Base-by-base conservation (phyloP, 2,113 vertebrate genomes). In the Sialia sialis region DNA sequence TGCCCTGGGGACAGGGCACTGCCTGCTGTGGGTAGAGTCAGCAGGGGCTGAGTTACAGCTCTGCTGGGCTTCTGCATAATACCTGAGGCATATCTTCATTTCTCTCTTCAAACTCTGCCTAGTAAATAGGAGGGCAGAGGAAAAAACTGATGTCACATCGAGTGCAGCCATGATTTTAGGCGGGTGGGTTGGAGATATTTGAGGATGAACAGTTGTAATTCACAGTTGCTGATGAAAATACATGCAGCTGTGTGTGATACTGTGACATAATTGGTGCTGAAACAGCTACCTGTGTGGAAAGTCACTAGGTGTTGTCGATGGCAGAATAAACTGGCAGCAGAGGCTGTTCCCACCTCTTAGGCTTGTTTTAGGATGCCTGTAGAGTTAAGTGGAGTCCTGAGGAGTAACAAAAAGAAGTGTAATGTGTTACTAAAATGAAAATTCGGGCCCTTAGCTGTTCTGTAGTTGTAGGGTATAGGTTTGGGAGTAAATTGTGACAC, bases 1-100 rank as follows among this genome's bases (percentile, higher is more conserved):
- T 64, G 59, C 29, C 56, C 62, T 26, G 30, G 44, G 32, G 30
- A 27, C 43, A 14, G 15, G n/a, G 7, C 10, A 0, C 58, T 68
- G 55, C 23, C 34, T 84, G 74, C 2, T 0, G 1, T 64, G 36
- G 32, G 11, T 10, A 8, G 29, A 20, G n/a, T 10, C 0, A 0
- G 29, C 66, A 27, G 48, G 36, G 12, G 11, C 48, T 0, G 16
- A 54, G n/a, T 4, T 41, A 30, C 16, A 9, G 9, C 59, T 82
- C 46, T 3, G 2, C 32, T 41, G 64, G 74, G 25, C 75, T 58
- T 49, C 58, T 49, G 34, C 4, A 0, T 19, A 5, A 27, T 10
- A 10, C 1, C 2, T 39, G 38, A 49, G 66, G 15, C 39, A 22
- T 14, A 2, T 23, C 60, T 79, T 60, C 5, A 41, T 54, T 87